A percentile compares a stretch with the other conserved stretches of the same genome.
phyloP scores from a whole-genome alignment of 2,888 invertebrate species.

The Odontocerum albicorne region DNA sequence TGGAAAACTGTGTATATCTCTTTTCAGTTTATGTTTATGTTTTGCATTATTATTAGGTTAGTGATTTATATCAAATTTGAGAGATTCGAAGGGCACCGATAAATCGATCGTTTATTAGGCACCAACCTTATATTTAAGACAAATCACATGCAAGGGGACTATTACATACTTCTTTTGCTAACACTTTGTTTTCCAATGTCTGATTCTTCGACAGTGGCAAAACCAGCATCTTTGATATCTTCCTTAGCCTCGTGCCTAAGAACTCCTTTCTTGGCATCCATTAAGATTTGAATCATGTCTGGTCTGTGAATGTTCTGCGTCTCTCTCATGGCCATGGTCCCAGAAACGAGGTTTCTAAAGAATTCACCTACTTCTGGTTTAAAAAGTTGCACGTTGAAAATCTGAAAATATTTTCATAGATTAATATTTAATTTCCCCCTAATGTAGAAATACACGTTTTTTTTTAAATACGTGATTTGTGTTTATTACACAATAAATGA shows the following conservation, averaged over 20 bases:
- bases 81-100: no score
- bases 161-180: conserved; percentile 4
- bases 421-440: no score
- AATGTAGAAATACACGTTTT: no score
- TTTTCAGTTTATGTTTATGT: no score
- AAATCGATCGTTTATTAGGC: no score
- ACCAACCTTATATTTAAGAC: no score
- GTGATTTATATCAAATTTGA: no score
- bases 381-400: background rate
- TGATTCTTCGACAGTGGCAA: conserved; percentile 50
- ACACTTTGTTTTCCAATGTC: conserved; percentile 40
- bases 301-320: conserved; percentile 50
- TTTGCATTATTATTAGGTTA: no score
- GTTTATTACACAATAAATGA: no score
- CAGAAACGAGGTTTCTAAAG: background rate
- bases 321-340: conserved; percentile 49
- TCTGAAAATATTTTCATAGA: background rate
- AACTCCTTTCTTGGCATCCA: conserved; percentile 50
- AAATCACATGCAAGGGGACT: no score
- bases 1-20: no score
- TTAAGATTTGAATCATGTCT: conserved; percentile 59
- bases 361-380: background rate
- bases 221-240: conserved; percentile 44
- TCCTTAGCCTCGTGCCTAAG: conserved; percentile 47
- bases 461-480: no score